Evolutionary conservation across 2,797 vertebrate species (phyloP), one percentile per base, ranked within the genome.

Genomic region (Eutrigla gurnardus): DNA sequence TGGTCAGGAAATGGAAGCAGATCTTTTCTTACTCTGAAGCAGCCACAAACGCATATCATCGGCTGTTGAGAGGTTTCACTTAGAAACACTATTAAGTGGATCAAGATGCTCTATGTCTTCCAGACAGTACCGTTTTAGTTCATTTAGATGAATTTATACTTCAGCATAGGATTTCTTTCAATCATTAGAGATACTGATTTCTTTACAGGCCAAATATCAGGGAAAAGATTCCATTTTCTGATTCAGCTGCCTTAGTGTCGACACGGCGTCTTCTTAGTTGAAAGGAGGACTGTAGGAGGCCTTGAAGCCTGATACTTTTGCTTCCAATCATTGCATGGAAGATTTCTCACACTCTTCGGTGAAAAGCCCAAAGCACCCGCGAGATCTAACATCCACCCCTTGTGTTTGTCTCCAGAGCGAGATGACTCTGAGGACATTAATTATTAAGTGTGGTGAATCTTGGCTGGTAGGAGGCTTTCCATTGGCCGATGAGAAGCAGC

Each of bases 391-490:
- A 83, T 78, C 69, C 62, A 68, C 18, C 18, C 42, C 63, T 74
- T 36, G 69, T 63, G 53, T 80, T 76, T 80, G 68, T 81, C 60
- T 74, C 70, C 39, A 57, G 40, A 80, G 86, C 52, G 67, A 69
- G 65, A 87, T 70, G 75, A 73, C 91, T 83, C 82, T 86, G 75
- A 88, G 82, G 69, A 59, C 69, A 85, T 94, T 83, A 92, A 93
- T 91, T 94, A 93, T 93, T 91, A 88, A 93, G 78, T 36, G 71
- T 55, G 70, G 79, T 82, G 86, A 91, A 82, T 91, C 84, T 87
- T 92, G 88, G 86, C 86, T 80, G 73, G 62, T 70, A 32, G 45
- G 36, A 75, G 74, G 86, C 77, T 93, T 92, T 93, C 85, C 88
- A 73, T 75, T 84, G 82, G 82, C 85, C 77, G 72, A 80, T 73